Evolutionary conservation across 2,113 vertebrate genomes (phyloP).

Genomic region (Lichenostomus cassidix): DNA sequence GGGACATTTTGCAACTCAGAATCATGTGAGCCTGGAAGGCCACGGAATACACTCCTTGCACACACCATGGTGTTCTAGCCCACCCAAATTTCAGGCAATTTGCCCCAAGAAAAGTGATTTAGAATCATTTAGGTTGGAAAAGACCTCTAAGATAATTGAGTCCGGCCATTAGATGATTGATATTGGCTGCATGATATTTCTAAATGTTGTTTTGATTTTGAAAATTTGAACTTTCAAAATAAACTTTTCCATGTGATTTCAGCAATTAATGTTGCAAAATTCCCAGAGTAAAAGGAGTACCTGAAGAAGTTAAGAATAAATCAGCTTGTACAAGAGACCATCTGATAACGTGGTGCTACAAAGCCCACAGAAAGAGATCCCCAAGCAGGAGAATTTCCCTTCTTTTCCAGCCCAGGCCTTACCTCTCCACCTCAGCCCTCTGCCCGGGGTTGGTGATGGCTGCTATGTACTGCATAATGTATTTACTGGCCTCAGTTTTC

Average conservation of each 20-base stretch:
- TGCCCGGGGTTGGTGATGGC: constrained; percentile 97
- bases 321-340: background rate
- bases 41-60: background rate
- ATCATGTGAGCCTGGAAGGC: background rate
- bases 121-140: background rate
- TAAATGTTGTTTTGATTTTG: background rate
- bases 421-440: constrained; percentile 96
- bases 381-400: background rate
- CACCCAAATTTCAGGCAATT: background rate
- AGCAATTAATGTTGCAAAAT: background rate
- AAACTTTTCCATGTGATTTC: background rate
- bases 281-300: background rate
- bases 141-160: background rate
- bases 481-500: constrained; percentile 98
- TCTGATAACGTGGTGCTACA: background rate
- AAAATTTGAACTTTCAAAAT: background rate
- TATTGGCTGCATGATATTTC: background rate
- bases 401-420: background rate
- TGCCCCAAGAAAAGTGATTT: background rate
- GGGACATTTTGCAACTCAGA: background rate
- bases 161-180: background rate
- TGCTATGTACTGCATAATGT: constrained; percentile 99
- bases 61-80: background rate
- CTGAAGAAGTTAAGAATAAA: background rate
- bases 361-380: background rate